Evolutionary conservation across 2,113 vertebrate species (phyloP).

Genomic region (Hemicordylus capensis): DNA sequence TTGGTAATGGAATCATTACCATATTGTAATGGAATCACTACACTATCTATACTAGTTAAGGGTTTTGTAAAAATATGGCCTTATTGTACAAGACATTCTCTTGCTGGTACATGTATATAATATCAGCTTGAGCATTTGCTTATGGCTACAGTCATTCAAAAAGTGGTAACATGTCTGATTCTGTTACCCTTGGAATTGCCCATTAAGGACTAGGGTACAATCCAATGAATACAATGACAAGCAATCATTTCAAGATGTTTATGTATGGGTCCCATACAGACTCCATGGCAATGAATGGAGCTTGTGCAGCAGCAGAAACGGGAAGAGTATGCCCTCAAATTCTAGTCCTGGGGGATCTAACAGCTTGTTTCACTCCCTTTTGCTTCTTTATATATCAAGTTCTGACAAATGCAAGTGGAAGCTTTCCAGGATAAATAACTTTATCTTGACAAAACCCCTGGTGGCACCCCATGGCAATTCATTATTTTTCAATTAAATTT

Average conservation of each 20-base stretch:
- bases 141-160: no score
- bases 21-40: no score
- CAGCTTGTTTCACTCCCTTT: conserved; percentile 32
- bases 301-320: neutral
- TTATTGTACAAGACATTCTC: no score
- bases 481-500: conserved; percentile 83
- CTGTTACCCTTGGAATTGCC: no score
- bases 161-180: no score
- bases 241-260: neutral
- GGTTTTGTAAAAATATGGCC: no score
- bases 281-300: neutral
- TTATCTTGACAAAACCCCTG: conserved; percentile 73
- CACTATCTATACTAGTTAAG: no score
- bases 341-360: conserved; percentile 22
- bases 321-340: conserved; percentile 19
- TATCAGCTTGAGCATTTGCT: no score
- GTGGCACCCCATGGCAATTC: conserved; percentile 73
- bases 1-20: no score
- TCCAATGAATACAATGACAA: neutral
- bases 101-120: no score
- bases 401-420: conserved; percentile 71
- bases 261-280: neutral
- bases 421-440: conserved; percentile 74
- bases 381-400: conserved; percentile 52
- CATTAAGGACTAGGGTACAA: neutral